Percentiles rank a stretch among this genome's conserved stretches.
These are phyloP conservation scores for Dasypolia templi DNA, from an alignment of 2,888 invertebrate species.

Conservation along the genomic window DNA sequence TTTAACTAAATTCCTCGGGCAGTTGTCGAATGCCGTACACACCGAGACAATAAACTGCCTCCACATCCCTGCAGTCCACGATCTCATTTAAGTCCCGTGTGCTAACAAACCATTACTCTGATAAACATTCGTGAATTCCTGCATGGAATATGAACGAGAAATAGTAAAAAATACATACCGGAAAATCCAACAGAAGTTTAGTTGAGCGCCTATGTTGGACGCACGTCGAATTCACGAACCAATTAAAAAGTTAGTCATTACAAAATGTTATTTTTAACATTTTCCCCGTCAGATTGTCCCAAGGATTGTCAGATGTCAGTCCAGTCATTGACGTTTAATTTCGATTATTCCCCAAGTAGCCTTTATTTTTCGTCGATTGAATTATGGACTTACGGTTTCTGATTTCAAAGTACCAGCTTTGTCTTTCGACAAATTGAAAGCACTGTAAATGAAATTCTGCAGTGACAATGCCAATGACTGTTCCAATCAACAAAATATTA, in stretches of 20 bases:
- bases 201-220: background rate
- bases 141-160: background rate
- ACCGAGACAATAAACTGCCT: too few species aligned
- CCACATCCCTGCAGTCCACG: too few species aligned
- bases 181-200: background rate
- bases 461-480: background rate
- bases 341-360: background rate
- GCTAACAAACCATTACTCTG: background rate
- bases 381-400: background rate
- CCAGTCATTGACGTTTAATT: conserved; percentile 7
- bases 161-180: background rate
- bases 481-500: background rate
- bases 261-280: conserved; percentile 32
- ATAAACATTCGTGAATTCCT: background rate
- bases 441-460: background rate
- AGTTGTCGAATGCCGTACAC: too few species aligned
- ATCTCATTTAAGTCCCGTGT: background rate
- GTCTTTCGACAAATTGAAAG: too few species aligned
- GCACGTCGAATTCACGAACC: conserved; percentile 18
- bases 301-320: background rate
- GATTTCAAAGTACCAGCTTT: background rate
- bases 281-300: background rate
- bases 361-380: background rate
- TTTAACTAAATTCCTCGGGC: too few species aligned
- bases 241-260: conserved; percentile 40